Evolutionary conservation across 2,888 invertebrate genomes (phyloP).

Genomic region (Stenchaetothrips biformis): DNA sequence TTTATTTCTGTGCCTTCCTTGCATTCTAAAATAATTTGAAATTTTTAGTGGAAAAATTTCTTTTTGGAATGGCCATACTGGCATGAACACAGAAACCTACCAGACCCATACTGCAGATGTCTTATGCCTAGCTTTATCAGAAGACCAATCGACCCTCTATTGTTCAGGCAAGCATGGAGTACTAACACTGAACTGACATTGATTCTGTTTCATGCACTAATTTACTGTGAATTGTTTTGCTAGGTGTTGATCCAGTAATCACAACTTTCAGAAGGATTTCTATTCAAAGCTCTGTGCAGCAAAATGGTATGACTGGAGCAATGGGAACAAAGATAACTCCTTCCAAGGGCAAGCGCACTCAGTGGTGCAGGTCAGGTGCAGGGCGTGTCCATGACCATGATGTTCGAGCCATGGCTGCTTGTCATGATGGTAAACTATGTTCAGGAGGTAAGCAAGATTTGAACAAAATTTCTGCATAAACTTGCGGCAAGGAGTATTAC

Average conservation of each 20-base stretch:
- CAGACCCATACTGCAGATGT: constrained; percentile 80
- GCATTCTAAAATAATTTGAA: neutral
- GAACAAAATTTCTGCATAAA: neutral
- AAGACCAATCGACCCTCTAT: constrained; percentile 63
- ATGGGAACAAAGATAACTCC: constrained; percentile 42
- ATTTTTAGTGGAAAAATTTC: constrained; percentile 64
- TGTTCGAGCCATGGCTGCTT: constrained; percentile 66
- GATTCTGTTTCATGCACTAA: neutral
- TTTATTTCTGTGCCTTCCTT: constrained; percentile 8
- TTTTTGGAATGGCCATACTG: constrained; percentile 81
- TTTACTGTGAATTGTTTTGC: constrained; percentile 47
- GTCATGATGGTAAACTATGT: constrained; percentile 60
- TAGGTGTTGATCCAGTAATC: constrained; percentile 78
- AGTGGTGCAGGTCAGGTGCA: constrained; percentile 79
- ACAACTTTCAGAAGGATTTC: constrained; percentile 66
- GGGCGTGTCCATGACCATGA: constrained; percentile 81
- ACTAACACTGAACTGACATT: neutral
- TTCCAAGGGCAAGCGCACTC: constrained; percentile 49
- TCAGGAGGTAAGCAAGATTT: constrained; percentile 58
- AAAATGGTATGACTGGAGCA: constrained; percentile 21
- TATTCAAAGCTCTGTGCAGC: constrained; percentile 40
- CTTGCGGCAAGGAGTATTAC: neutral
- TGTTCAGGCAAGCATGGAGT: constrained; percentile 58
- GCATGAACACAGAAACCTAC: constrained; percentile 71
- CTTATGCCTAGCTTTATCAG: constrained; percentile 64